Evolutionary conservation across 2,888 invertebrate species (phyloP).

Genomic region (Oasisia sp.): DNA sequence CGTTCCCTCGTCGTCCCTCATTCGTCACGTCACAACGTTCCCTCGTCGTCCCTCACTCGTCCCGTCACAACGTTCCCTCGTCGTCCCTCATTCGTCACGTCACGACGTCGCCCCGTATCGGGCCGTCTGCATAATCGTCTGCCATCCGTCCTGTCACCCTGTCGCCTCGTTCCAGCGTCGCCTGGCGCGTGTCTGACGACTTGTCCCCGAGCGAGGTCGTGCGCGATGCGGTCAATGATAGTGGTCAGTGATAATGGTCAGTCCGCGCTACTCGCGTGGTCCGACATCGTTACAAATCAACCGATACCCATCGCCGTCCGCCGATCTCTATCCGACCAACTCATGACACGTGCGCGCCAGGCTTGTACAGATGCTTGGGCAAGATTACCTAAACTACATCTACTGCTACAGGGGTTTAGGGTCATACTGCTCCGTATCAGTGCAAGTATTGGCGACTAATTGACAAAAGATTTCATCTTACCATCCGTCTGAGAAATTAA

Average conservation of each 20-base stretch:
- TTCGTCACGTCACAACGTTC: too few relatives aligned
- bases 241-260: background rate
- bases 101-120: background rate
- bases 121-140: background rate
- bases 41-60: too few relatives aligned
- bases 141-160: background rate
- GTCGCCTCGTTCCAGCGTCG: background rate
- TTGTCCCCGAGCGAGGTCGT: conserved; percentile 7
- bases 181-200: background rate
- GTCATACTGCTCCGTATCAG: background rate
- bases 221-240: background rate
- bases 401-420: background rate
- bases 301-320: background rate
- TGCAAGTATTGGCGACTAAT: background rate
- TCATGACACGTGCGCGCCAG: background rate
- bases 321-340: background rate
- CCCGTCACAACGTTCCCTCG: background rate
- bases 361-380: background rate
- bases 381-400: background rate
- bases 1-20: background rate
- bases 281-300: background rate
- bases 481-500: background rate
- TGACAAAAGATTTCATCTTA: too few relatives aligned
- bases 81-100: background rate
- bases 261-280: background rate